Percentiles rank a stretch among this genome's conserved stretches.
Conservation (phyloP, 2,888 invertebrate species). For the Gari tellinella region DNA sequence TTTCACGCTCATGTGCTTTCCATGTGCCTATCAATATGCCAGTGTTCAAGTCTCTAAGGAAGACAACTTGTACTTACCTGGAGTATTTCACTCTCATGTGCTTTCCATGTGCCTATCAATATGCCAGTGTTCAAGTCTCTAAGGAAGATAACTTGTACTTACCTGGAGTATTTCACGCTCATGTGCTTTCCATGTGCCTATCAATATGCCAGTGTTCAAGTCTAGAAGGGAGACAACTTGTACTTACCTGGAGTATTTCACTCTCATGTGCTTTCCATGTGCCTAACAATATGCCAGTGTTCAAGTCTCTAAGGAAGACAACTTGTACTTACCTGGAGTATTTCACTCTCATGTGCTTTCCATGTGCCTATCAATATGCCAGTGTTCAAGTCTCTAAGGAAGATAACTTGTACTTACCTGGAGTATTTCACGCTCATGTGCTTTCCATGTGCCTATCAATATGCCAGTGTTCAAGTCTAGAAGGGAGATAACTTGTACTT, state of each 20-base stretch:
- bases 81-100: too few species aligned
- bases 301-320: too few species aligned
- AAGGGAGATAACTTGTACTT: too few species aligned
- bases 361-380: too few species aligned
- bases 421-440: constrained; percentile 95
- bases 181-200: constrained; percentile 94
- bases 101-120: too few species aligned
- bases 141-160: too few species aligned
- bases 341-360: too few species aligned
- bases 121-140: too few species aligned
- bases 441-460: constrained; percentile 92
- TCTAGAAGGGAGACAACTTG: constrained; percentile 94
- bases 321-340: too few species aligned
- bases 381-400: too few species aligned
- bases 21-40: constrained; percentile 92
- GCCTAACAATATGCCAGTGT: constrained; percentile 92
- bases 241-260: constrained; percentile 88
- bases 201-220: constrained; percentile 92
- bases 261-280: constrained; percentile 96
- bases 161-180: constrained; percentile 92
- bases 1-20: constrained; percentile 97
- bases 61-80: too few species aligned
- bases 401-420: too few species aligned
- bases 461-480: constrained; percentile 95
- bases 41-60: constrained; percentile 94